A percentile compares a stretch with the other conserved stretches of the same genome.
Conservation (phyloP, 2,113 vertebrate genomes). For the Plecotus auritus region DNA sequence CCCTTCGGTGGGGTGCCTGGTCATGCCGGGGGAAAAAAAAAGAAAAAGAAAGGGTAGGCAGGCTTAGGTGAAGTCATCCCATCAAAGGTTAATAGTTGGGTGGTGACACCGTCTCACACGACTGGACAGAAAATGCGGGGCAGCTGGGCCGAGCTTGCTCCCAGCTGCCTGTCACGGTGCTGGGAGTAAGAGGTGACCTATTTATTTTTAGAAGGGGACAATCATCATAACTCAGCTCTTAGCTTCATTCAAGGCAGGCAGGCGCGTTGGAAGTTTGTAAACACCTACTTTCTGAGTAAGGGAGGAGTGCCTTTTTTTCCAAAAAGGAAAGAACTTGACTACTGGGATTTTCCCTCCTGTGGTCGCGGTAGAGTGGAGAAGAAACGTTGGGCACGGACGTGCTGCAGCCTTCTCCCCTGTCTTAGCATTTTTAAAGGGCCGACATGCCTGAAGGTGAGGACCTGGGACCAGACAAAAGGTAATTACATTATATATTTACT, state of each 20-base stretch:
- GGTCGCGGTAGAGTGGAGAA: slow-evolving; percentile 33
- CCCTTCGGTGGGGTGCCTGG: slow-evolving; percentile 33
- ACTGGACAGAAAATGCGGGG: slow-evolving; percentile 66
- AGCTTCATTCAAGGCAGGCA: slow-evolving; percentile 89
- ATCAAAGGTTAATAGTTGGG: slow-evolving; percentile 62
- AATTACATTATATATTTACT: slow-evolving; percentile 47
- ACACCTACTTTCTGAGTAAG: slow-evolving; percentile 75
- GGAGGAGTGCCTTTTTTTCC: slow-evolving; percentile 51
- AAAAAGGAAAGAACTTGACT: slow-evolving; percentile 15
- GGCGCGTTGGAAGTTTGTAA: slow-evolving; percentile 78
- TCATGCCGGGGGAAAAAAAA: not conserved
- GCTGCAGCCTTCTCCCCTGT: not conserved
- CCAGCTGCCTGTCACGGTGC: slow-evolving; percentile 77
- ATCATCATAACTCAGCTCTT: slow-evolving; percentile 83
- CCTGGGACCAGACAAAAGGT: slow-evolving; percentile 79
- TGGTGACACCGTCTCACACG: slow-evolving; percentile 75
- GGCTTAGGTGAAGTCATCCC: slow-evolving; percentile 64
- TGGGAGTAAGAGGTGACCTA: slow-evolving; percentile 87
- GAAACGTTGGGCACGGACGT: not conserved
- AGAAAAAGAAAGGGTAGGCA: slow-evolving; percentile 1
- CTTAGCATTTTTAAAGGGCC: slow-evolving; percentile 40
- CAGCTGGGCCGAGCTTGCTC: slow-evolving; percentile 64
- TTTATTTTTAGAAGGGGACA: slow-evolving; percentile 91
- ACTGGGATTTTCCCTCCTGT: not conserved
- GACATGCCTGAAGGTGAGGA: slow-evolving; percentile 81